Evolutionary conservation across 2,113 vertebrate genomes (phyloP), one percentile per base, ranked within the genome.

Genomic region (Chaetops frenatus): DNA sequence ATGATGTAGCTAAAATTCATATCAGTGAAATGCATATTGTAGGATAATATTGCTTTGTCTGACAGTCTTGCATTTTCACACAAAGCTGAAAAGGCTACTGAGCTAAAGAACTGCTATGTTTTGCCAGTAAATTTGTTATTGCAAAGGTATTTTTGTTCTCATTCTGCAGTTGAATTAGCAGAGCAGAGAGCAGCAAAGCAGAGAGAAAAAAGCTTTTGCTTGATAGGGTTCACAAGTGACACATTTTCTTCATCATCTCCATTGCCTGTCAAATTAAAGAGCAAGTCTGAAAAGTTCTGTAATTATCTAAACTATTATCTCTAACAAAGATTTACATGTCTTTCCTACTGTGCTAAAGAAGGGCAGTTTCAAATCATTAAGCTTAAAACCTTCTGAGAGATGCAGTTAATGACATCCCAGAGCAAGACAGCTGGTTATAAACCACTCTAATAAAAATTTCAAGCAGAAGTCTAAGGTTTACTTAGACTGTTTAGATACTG

Each of bases 221-320:
- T 89, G 48, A 47, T 71, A 71, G n/a, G 29, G 72, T 86, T 94
- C 77, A 84, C 31, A 81, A 86, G 72, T 67, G 81, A 64, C 80
- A 62, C 19, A 40, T 91, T 92, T 93, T 78, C 69, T 60, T 88
- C 15, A 31, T 92, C 38, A 35, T 83, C 28, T 61, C 86, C 91
- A 92, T 94, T 90, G 71, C 69, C 81, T 89, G 91, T 97, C 77
- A 96, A 81, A 91, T 94, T 81, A 88, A 94, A 95, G 67, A 94
- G 44, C 76, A 90, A 88, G 35, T 45, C 69, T 91, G 86, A 81
- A 95, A 93, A 94, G 64, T 95, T 92, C 53, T 74, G 60, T 84
- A 92, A 94, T 95, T 94, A 93, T 90, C 76, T 88, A 81, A 94
- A 93, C 69, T 88, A 71, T 95, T 83, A 90, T 51, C 35, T 94